Evolutionary conservation across 2,113 vertebrate species (phyloP).

Genomic region (Phrynocephalus versicolor): DNA sequence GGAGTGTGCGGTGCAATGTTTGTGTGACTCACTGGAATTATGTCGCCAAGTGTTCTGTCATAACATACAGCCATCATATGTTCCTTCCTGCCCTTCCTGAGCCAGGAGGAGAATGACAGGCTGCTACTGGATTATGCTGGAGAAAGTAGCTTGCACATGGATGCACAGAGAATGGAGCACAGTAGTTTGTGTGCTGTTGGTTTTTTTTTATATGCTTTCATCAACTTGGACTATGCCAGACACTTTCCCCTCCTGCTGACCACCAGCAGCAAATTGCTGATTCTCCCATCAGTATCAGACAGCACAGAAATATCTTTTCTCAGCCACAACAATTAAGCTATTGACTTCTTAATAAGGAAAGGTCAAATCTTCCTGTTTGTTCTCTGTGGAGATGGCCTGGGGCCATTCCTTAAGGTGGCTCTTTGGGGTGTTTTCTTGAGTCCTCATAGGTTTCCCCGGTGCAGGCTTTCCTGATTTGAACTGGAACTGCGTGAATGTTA

Average conservation of each 20-base stretch:
- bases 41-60: rapidly evolving
- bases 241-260: neutral
- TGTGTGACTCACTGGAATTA: neutral
- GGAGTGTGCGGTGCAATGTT: neutral
- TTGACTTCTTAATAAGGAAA: neutral
- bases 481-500: neutral
- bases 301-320: neutral
- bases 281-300: rapidly evolving
- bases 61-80: neutral
- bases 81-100: neutral
- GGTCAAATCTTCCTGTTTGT: neutral
- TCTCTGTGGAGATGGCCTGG: neutral
- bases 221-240: rapidly evolving
- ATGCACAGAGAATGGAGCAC: neutral
- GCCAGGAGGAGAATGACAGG: neutral
- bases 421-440: neutral
- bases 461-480: neutral
- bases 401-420: neutral
- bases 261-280: rapidly evolving
- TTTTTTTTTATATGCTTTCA: neutral
- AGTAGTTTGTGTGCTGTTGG: too few species aligned
- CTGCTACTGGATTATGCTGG: rapidly evolving
- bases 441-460: too few species aligned
- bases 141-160: neutral
- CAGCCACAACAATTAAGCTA: neutral